phyloP scores from a whole-genome alignment of 1,140 invertebrate genomes.

The Hycleus phaleratus region DNA sequence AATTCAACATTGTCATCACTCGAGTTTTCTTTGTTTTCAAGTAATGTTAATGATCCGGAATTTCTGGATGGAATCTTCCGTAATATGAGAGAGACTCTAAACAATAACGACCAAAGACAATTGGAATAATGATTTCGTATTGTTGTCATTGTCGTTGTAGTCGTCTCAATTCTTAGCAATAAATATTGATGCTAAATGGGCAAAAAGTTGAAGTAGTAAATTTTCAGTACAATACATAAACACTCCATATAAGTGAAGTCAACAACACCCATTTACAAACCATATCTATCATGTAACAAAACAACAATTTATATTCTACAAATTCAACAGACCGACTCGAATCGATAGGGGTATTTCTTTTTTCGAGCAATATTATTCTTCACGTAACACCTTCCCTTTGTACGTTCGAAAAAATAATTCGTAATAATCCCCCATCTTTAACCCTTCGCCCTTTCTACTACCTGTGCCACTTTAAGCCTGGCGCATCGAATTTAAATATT shows the following conservation, averaged over 20 bases:
- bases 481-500: constrained; percentile 22
- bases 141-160: too few relatives aligned
- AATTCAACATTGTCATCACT: constrained; percentile 1
- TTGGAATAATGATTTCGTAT: too few relatives aligned
- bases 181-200: background rate
- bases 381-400: constrained; percentile 20
- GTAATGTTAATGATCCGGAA: too few relatives aligned
- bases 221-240: constrained; percentile 21
- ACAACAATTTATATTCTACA: constrained; percentile 25
- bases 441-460: background rate
- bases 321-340: constrained; percentile 21
- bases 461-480: constrained; percentile 16
- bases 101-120: too few relatives aligned
- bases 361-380: constrained; percentile 17
- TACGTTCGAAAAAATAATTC: constrained; percentile 18
- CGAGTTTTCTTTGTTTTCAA: background rate
- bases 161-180: too few relatives aligned
- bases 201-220: constrained; percentile 9
- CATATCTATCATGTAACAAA: constrained; percentile 24
- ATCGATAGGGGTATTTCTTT: constrained; percentile 19
- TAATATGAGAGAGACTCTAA: too few relatives aligned
- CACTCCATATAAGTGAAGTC: constrained; percentile 24
- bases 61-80: too few relatives aligned
- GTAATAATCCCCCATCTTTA: constrained; percentile 12
- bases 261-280: constrained; percentile 23